Evolutionary conservation across 2,888 invertebrate species (phyloP).

Genomic region (Eustalomyia histrio): DNA sequence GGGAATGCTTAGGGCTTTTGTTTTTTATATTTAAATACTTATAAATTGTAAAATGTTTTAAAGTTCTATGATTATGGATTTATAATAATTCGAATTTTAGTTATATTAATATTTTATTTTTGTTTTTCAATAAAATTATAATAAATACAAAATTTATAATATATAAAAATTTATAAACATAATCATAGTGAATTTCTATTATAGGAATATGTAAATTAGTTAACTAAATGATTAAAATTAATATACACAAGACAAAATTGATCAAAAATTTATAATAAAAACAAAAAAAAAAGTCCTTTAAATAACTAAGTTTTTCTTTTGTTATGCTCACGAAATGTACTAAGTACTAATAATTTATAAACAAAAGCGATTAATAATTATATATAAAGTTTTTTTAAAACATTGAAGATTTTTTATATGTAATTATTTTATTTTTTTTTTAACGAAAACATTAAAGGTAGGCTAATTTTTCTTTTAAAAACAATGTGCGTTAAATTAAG

Average conservation of each 20-base stretch:
- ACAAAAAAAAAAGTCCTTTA: background rate
- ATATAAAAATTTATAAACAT: slow-evolving; percentile 27
- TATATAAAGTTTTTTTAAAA: background rate
- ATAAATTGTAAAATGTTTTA: slow-evolving; percentile 1
- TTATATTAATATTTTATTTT: background rate
- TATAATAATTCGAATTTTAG: background rate
- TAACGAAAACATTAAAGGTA: background rate
- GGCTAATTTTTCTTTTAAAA: background rate
- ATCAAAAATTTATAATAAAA: slow-evolving; percentile 7
- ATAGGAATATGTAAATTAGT: slow-evolving; percentile 26
- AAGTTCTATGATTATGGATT: background rate
- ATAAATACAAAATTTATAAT: background rate
- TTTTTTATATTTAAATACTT: background rate
- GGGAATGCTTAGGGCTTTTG: background rate
- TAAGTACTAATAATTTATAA: background rate
- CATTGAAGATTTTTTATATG: background rate
- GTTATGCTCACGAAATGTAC: background rate
- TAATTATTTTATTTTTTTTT: background rate
- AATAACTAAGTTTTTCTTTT: background rate
- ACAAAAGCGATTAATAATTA: too few relatives aligned
- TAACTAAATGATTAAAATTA: slow-evolving; percentile 8
- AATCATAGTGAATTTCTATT: slow-evolving; percentile 38
- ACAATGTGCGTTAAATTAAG: slow-evolving; percentile 20
- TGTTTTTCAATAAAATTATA: background rate
- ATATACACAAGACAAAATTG: slow-evolving; percentile 26